A percentile compares a stretch with the other conserved stretches of the same genome.
These are phyloP conservation scores for Chiloscyllium punctatum DNA, from an alignment of 2,797 vertebrate species.

Conservation along the genomic window DNA sequence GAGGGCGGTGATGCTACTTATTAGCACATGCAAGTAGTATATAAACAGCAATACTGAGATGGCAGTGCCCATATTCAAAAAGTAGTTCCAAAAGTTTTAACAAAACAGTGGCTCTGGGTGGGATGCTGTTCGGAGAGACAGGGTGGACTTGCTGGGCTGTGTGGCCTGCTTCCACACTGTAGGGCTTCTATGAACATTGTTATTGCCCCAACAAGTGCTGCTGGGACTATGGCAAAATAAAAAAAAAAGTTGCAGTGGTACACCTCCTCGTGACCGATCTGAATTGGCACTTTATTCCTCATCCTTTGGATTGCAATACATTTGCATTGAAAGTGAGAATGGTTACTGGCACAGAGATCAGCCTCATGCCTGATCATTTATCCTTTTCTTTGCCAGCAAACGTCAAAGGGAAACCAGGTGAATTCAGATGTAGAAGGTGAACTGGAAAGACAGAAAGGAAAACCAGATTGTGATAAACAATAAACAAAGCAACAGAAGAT, in stretches of 20 bases:
- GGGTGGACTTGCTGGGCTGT: too few relatives aligned
- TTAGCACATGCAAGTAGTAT: constrained; percentile 42
- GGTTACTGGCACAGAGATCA: not conserved
- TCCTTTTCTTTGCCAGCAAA: not conserved
- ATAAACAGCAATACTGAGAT: constrained; percentile 1
- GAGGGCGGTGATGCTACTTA: not conserved
- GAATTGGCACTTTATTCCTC: not conserved
- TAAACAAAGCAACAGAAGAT: not conserved
- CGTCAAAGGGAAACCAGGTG: not conserved
- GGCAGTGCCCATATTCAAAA: not conserved
- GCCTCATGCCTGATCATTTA: not conserved
- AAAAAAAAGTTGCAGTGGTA: not conserved
- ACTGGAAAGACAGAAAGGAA: not conserved
- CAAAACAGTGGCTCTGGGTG: not conserved
- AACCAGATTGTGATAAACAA: not conserved
- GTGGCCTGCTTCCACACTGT: too few relatives aligned
- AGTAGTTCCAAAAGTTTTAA: constrained; percentile 46
- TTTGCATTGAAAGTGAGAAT: not conserved
- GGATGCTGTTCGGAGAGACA: too few relatives aligned
- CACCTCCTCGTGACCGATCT: too few relatives aligned
- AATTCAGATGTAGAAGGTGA: not conserved
- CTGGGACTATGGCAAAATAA: too few relatives aligned
- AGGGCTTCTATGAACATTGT: not conserved
- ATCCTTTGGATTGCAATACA: not conserved
- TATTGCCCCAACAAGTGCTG: not conserved